Percentiles rank a stretch among this genome's conserved stretches.
Evolutionary conservation across 1,140 invertebrate genomes (phyloP).

Genomic region (Leptonema lineaticorne): DNA sequence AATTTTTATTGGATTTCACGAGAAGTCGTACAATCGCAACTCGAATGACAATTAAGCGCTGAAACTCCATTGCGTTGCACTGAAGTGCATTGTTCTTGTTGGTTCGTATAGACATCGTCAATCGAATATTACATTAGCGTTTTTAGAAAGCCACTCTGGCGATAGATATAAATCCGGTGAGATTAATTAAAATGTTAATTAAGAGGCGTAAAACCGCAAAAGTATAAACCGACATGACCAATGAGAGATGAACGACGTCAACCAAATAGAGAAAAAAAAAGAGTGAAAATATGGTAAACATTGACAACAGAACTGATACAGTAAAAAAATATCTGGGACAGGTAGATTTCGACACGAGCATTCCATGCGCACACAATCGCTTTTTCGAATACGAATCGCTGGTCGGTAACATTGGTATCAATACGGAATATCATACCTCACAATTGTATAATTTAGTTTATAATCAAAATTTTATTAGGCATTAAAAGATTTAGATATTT

Average conservation of each 20-base stretch:
- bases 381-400: no score
- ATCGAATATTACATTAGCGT: no score
- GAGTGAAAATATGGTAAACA: conserved; percentile 7
- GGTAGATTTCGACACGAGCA: not conserved
- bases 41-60: no score
- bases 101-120: not conserved
- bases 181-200: conserved; percentile 24
- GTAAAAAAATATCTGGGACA: conserved; percentile 13
- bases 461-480: no score
- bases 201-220: not conserved
- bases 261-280: conserved; percentile 2
- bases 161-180: not conserved
- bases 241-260: no score
- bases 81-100: not conserved
- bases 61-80: not conserved
- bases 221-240: no score
- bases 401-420: no score
- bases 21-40: not conserved
- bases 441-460: no score
- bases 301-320: not conserved
- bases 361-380: no score
- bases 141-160: no score
- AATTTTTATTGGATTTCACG: not conserved
- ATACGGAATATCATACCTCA: no score
- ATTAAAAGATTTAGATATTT: no score